A percentile compares a stretch with the other conserved stretches of the same genome.
Conservation (phyloP, 2,888 invertebrate species). For the Hydroisotoma schaefferi region DNA sequence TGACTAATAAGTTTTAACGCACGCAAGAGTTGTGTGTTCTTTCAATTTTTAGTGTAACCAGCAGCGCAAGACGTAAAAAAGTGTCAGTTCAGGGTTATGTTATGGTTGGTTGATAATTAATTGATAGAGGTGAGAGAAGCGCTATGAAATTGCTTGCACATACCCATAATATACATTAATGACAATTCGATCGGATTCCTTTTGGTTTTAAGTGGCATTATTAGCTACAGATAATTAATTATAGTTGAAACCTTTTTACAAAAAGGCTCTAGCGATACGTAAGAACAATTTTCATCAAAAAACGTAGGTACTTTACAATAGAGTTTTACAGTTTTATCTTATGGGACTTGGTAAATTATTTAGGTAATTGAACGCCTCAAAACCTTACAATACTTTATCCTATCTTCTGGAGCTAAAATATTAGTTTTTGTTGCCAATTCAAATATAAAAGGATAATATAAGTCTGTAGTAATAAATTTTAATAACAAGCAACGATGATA, state of each 20-base stretch:
- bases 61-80: neutral
- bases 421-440: no score
- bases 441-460: neutral
- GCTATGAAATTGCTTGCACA: neutral
- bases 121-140: neutral
- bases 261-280: neutral
- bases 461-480: no score
- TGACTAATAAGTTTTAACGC: no score
- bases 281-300: neutral
- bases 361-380: no score
- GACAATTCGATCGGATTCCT: no score
- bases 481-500: no score
- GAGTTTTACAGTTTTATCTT: no score
- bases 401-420: neutral
- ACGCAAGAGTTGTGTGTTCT: no score
- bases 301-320: neutral
- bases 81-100: neutral
- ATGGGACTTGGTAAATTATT: no score
- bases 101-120: neutral
- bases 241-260: neutral
- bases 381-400: neutral
- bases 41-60: no score
- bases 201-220: neutral
- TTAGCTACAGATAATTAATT: neutral
- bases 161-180: no score